phyloP scores from a whole-genome alignment of 2,113 vertebrate species.

The Narcine bancroftii region DNA sequence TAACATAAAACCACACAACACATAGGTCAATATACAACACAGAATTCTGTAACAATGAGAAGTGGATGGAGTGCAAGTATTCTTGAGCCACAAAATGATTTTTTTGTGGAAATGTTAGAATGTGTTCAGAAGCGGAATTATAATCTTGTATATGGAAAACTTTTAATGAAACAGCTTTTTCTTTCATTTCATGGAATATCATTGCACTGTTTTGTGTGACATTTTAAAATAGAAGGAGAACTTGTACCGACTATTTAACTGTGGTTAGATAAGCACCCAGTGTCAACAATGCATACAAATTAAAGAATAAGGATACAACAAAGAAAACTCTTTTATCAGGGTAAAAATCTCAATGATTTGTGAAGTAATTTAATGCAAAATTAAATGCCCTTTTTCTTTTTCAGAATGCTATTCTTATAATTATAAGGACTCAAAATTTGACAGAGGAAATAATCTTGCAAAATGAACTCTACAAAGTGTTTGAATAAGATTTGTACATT shows the following conservation, averaged over 20 bases:
- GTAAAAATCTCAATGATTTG: not conserved
- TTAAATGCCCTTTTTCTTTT: not conserved
- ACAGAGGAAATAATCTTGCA: not conserved
- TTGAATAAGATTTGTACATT: not conserved
- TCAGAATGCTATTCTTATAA: not conserved
- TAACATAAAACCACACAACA: too few species aligned
- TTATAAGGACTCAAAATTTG: not conserved
- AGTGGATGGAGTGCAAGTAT: not conserved
- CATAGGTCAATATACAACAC: too few species aligned
- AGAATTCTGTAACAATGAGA: too few species aligned
- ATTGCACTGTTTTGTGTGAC: not conserved
- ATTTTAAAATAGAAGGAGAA: not conserved
- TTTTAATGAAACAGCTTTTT: not conserved
- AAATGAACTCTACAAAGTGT: not conserved
- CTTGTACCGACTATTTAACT: not conserved
- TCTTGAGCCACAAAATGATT: not conserved
- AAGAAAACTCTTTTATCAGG: not conserved
- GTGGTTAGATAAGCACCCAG: not conserved
- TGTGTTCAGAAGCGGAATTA: not conserved
- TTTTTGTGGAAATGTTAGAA: not conserved
- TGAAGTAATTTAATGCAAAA: not conserved
- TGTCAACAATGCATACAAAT: not conserved
- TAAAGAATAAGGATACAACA: not conserved
- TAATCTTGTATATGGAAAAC: not conserved
- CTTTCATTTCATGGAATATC: not conserved